Conservation (phyloP, 1,140 invertebrate genomes). For the Scylla paramamosain region DNA sequence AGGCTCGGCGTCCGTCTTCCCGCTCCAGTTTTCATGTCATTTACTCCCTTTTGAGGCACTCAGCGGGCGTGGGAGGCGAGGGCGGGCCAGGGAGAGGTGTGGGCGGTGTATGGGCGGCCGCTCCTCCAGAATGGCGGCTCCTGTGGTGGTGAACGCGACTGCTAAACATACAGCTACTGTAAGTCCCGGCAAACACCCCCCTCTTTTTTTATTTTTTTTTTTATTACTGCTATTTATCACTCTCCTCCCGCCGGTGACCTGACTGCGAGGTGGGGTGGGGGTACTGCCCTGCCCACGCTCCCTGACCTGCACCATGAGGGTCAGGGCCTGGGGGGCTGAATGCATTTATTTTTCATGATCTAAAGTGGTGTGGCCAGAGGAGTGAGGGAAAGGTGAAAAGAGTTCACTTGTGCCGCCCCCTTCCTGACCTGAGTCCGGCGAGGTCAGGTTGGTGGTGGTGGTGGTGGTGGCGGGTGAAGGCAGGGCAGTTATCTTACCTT, state of each 20-base stretch:
- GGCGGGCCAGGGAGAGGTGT: background rate
- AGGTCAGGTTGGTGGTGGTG: no score
- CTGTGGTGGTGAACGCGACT: slow-evolving; percentile 80
- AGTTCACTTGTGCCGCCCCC: background rate
- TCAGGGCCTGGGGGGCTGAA: no score
- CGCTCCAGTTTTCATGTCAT: background rate
- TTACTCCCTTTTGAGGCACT: background rate
- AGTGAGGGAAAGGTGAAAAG: background rate
- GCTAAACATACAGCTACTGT: slow-evolving; percentile 81
- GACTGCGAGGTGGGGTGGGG: background rate
- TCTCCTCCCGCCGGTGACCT: background rate
- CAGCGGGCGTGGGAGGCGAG: background rate
- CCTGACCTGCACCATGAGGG: no score
- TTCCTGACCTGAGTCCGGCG: no score
- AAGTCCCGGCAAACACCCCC: slow-evolving; percentile 74
- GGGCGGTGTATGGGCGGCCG: slow-evolving; percentile 79
- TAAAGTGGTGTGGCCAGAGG: background rate
- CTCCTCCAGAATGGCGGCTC: slow-evolving; percentile 79
- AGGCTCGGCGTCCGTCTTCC: background rate
- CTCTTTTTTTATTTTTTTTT: slow-evolving; percentile 1
- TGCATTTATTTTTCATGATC: no score
- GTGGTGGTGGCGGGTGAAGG: no score
- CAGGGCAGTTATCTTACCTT: no score
- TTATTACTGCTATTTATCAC: background rate
- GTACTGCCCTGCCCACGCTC: no score